These are phyloP conservation scores for Bambusicola thoracicus DNA, from an alignment of 2,113 vertebrate species.

Conservation along the genomic window DNA sequence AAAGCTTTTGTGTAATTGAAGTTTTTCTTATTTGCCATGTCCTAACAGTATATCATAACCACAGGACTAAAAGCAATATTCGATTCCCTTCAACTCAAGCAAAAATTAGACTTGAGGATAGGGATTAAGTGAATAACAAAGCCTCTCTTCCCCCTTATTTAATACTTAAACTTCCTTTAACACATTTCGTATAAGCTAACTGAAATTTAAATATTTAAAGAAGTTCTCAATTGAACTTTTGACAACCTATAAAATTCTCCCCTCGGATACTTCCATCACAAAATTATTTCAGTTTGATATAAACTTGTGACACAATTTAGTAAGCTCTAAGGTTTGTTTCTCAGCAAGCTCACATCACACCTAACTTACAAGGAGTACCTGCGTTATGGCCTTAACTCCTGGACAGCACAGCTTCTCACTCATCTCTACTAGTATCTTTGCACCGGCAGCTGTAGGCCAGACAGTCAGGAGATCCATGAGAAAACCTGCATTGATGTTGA, in stretches of 20 bases:
- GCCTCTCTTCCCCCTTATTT: background rate
- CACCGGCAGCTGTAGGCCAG: background rate
- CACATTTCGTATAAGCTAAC: background rate
- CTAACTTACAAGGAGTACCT: background rate
- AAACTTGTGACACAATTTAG: background rate
- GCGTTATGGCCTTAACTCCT: background rate
- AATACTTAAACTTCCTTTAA: background rate
- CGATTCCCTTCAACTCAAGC: background rate
- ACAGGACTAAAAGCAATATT: background rate
- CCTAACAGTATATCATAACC: background rate
- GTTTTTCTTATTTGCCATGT: background rate
- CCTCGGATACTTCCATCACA: background rate
- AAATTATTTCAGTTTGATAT: background rate
- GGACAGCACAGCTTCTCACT: background rate
- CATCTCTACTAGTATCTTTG: background rate
- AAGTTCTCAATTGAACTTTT: background rate
- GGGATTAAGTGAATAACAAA: background rate
- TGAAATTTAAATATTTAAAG: background rate
- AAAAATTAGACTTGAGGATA: background rate
- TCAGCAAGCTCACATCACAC: constrained; percentile 12
- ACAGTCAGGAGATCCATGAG: background rate
- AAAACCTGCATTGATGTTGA: background rate
- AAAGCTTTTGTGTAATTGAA: background rate
- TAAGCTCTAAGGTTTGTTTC: background rate
- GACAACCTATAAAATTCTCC: background rate